A percentile compares a stretch with the other conserved stretches of the same genome.
These are phyloP conservation scores for Nomada ruficornis DNA, from an alignment of 2,888 invertebrate genomes.

Conservation along the genomic window DNA sequence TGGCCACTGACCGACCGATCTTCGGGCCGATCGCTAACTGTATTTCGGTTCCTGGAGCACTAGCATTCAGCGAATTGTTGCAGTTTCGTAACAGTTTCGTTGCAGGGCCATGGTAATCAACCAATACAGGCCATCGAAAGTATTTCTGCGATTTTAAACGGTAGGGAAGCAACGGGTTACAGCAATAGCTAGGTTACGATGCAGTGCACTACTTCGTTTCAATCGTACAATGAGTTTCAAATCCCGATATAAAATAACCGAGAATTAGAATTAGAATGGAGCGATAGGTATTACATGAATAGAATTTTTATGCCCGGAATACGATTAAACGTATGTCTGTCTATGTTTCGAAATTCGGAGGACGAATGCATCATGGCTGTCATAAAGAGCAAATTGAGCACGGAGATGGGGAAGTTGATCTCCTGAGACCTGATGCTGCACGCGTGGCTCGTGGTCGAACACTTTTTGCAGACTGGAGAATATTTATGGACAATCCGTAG, in stretches of 20 bases:
- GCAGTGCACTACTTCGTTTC: too few relatives aligned
- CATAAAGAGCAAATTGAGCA: constrained; percentile 10
- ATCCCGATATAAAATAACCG: too few relatives aligned
- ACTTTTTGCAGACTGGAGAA: constrained; percentile 34
- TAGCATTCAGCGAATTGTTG: constrained; percentile 19
- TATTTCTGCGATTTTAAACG: too few relatives aligned
- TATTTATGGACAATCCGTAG: constrained; percentile 64
- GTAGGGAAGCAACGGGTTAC: too few relatives aligned
- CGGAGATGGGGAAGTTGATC: not conserved
- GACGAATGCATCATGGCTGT: constrained; percentile 2
- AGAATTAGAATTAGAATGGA: not conserved
- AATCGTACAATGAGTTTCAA: too few relatives aligned
- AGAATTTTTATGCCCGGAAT: too few relatives aligned
- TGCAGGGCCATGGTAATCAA: too few relatives aligned
- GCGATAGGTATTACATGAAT: too few relatives aligned
- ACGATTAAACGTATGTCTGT: too few relatives aligned
- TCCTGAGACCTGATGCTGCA: constrained; percentile 11
- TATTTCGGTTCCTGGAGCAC: constrained; percentile 49
- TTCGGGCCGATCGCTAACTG: constrained; percentile 58
- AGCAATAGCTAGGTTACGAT: too few relatives aligned
- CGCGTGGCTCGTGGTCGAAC: constrained; percentile 44
- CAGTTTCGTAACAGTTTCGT: not conserved
- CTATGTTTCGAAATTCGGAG: not conserved
- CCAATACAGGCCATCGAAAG: too few relatives aligned
- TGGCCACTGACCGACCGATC: constrained; percentile 68